Evolutionary conservation across 2,888 invertebrate species (phyloP), one percentile per base, ranked within the genome.

Genomic region (Pristionchus japonicus): DNA sequence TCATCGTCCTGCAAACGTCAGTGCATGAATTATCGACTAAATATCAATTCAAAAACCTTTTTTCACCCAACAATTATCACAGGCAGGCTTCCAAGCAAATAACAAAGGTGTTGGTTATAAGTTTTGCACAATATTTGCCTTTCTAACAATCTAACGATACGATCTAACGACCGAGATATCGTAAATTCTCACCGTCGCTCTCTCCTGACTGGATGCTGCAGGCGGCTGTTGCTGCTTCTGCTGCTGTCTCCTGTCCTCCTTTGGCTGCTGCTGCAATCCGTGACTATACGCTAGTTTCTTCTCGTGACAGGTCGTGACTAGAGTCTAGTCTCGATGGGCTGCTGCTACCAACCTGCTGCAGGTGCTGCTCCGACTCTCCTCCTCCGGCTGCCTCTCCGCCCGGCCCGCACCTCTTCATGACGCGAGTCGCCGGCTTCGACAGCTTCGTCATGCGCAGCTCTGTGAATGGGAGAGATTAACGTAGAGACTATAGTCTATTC

Each of bases 391-490:
- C 7, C 4, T 52, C 40, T 0, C 27, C 37, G 20, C 77, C 77
- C 11, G 74, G 87, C 6, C 88, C 84, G 17, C 20, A 70, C n/a
- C 92, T 88, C 52, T 91, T 90, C 37, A 91, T 89, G 20, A 91
- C 84, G 43, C 88, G 89, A n/a, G 90, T 89, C 11, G 86, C 88
- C 49, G 91, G 90, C 70, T 90, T 91, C 83, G 90, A 90, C 47
- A 92, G 88, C 88, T 91, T 90, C 31, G 92, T 92, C 91, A 92
- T 90, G 89, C 90, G 91, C 37, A 91, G 89, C 49, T 91, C 91
- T 92, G 89, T 31, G n/a, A n/a, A n/a, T n/a, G n/a, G n/a, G n/a
- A n/a, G n/a, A n/a, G n/a, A n/a, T n/a, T n/a, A n/a, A n/a, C n/a
- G n/a, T n/a, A n/a, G n/a, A n/a, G n/a, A n/a, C n/a, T n/a, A n/a